Conservation (phyloP, 2,797 vertebrate genomes). For the Peromyscus eremicus region DNA sequence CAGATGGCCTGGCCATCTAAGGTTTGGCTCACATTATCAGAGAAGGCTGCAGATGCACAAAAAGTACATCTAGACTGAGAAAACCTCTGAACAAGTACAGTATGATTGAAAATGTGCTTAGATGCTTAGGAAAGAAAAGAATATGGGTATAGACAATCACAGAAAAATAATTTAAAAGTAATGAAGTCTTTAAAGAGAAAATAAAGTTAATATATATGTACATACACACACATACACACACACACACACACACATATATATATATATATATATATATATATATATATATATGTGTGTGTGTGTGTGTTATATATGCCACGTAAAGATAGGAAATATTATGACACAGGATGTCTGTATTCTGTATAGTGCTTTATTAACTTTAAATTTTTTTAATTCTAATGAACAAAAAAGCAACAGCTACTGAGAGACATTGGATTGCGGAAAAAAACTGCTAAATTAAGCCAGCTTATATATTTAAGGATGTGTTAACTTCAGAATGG, state of each 20-base stretch:
- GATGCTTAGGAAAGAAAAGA: background rate
- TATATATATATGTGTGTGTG: background rate
- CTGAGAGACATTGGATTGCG: background rate
- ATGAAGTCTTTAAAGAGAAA: background rate
- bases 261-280: too few species aligned
- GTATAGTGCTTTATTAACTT: too few species aligned
- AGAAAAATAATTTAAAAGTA: background rate
- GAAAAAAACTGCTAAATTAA: background rate
- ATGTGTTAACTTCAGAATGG: background rate
- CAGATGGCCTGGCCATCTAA: background rate
- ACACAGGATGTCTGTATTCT: too few species aligned
- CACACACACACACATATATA: background rate
- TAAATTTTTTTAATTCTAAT: too few species aligned
- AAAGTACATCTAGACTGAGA: background rate
- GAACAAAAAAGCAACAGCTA: background rate
- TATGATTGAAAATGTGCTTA: background rate
- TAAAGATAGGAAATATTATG: too few species aligned
- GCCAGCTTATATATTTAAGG: background rate
- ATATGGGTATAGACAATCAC: background rate
- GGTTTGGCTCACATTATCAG: background rate
- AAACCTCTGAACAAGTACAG: background rate
- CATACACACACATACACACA: too few species aligned
- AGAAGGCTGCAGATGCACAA: background rate
- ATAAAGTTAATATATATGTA: background rate
- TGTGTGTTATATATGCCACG: too few species aligned